Base-by-base conservation (phyloP, 1,140 invertebrate genomes). In the Brachionus manjavacas region DNA sequence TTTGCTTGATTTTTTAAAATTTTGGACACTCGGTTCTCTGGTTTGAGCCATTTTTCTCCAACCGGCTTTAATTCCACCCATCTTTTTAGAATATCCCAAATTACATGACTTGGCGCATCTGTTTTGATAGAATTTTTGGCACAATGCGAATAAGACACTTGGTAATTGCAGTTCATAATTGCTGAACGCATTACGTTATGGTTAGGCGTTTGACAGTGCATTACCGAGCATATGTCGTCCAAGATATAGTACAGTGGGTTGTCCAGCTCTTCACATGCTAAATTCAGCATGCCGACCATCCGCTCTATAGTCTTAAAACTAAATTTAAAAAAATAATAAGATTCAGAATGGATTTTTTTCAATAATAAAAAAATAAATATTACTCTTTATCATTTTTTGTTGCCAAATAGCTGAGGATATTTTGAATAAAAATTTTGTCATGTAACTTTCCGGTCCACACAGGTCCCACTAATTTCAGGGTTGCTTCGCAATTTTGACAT, bases 101-200 rank as follows among this genome's bases (percentile, higher is more conserved):
- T 88, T 16, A 97, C 91, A 4, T 91, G 88, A 46, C 92, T 89
- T 0, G 98, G 95, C 0, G 97, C 97, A 89, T 96, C 91, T 0
- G 97, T 99, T 91, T 99, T 99, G 3, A 99, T 91, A 0, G 95
- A 96, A 85, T 93, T 92, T 86, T 93, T 94, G 72, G 92, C 92
- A 74, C 94, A 93, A 90, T 99, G 98, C 0, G 96, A 97, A 85
- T 93, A 92, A 0, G 96, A 98, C 3, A 98, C 96, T 86, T 92
- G 90, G 89, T 95, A 98, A 1, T 96, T 96, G 11, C 94, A 94
- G 91, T 98, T 95, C 23, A 99, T 87, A 68, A 99, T 88, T 0
- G 96, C 97, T 2, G 97, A 99, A 86, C 96, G 94, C 86, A 90
- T 92, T 89, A 85, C 87, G 43, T 92, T 86, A 90, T 94, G 86